Conservation (phyloP, 1,140 invertebrate genomes). For the Ceratitis capitata region DNA sequence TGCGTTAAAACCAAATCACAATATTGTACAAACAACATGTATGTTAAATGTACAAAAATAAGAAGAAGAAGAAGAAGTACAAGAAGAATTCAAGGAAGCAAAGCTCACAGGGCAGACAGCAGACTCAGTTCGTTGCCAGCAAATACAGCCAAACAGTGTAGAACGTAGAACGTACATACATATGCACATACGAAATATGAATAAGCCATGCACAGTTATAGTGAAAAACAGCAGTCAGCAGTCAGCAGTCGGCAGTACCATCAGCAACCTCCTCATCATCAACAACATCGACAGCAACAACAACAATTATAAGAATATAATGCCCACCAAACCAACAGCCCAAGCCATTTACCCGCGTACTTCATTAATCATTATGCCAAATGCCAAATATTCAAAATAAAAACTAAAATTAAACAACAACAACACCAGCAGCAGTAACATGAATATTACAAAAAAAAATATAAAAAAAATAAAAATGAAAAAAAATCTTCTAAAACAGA, state of each 20-base stretch:
- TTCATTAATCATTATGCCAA: constrained; percentile 63
- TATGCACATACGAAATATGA: no score
- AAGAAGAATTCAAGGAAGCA: constrained; percentile 12
- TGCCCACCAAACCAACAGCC: constrained; percentile 10
- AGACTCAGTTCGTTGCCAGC: no score
- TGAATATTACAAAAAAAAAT: no score
- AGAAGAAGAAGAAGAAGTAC: no score
- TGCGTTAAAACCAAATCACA: constrained; percentile 11
- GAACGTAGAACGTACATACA: no score
- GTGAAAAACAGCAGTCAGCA: constrained; percentile 40
- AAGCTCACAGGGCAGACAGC: not conserved
- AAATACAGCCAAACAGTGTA: not conserved
- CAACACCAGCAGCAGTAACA: not conserved
- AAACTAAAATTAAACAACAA: not conserved
- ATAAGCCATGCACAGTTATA: not conserved
- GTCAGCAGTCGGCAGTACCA: no score
- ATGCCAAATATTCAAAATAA: constrained; percentile 45
- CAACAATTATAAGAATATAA: not conserved
- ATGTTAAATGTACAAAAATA: not conserved
- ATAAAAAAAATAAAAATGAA: not conserved
- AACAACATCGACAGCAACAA: not conserved
- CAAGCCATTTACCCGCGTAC: constrained; percentile 53
- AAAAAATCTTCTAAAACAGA: not conserved
- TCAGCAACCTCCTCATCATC: constrained; percentile 45
- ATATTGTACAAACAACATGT: not conserved